These are phyloP conservation scores for Hypena proboscidalis DNA, from an alignment of 2,888 invertebrate species.

Conservation along the genomic window DNA sequence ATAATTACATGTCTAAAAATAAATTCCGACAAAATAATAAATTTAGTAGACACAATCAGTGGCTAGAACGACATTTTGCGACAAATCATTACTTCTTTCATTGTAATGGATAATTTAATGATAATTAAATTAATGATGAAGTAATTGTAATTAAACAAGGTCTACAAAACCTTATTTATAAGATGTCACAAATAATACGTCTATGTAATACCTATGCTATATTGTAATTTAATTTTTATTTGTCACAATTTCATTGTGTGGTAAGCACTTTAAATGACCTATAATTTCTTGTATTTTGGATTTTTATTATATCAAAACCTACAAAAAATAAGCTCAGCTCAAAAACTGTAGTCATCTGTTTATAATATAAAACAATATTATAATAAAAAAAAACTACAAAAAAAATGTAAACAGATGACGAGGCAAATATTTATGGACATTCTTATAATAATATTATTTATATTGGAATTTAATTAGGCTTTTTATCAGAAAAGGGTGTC, in stretches of 20 bases:
- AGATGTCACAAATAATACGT: slow-evolving; percentile 35
- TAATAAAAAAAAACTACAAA: no score
- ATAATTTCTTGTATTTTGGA: no score
- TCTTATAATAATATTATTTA: slow-evolving; percentile 1
- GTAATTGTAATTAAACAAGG: slow-evolving; percentile 38
- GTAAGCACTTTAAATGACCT: no score
- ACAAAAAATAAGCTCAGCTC: slow-evolving; percentile 50
- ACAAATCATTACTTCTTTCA: slow-evolving; percentile 56
- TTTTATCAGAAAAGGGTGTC: slow-evolving; percentile 8
- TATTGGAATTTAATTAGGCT: slow-evolving; percentile 9
- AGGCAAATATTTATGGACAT: no score
- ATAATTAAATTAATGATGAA: slow-evolving; percentile 72
- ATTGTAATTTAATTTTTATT: background rate
- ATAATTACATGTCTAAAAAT: slow-evolving; percentile 4
- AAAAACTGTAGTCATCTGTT: slow-evolving; percentile 32
- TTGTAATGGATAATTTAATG: slow-evolving; percentile 73
- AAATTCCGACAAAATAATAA: slow-evolving; percentile 1
- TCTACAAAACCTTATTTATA: slow-evolving; percentile 21
- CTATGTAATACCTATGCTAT: slow-evolving; percentile 16
- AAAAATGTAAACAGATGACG: slow-evolving; percentile 31
- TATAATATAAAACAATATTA: slow-evolving; percentile 23
- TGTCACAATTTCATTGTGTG: background rate
- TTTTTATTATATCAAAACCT: slow-evolving; percentile 14
- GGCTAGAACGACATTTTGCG: slow-evolving; percentile 18
- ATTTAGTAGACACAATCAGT: no score